Evolutionary conservation across 2,797 vertebrate species (phyloP), one percentile per base, ranked within the genome.

Genomic region (Trichosurus vulpecula): DNA sequence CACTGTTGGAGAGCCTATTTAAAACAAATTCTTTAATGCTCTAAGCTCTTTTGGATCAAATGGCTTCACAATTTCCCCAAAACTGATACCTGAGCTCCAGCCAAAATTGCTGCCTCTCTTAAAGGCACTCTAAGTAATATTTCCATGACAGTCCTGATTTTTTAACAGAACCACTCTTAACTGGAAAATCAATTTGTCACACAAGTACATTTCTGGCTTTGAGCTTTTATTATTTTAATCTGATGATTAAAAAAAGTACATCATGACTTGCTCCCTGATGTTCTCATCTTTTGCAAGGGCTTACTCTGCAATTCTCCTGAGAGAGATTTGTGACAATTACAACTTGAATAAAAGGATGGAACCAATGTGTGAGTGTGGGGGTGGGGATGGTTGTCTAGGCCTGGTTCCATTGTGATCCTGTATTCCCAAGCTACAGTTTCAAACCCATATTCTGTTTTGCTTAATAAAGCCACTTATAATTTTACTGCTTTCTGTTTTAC

Each of bases 81-180:
- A 87, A 92, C 1, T 0, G 27, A 11, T 93, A 31, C 92, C 96
- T 92, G 74, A 87, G 41, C 9, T 47, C 54, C 47, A 95, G 56
- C 51, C 54, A 61, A 94, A 87, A 92, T 6, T 0, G 22, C 8
- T 95, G n/a, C 92, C 96, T 92, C 35, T 92, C n/a, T 52, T 95
- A n/a, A 66, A 89, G 91, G 54, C 25, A 52, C 74, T 94, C 91
- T 95, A 74, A 93, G 91, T 94, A 95, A 81, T 52, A 91, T 94
- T 96, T 97, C 96, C 53, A 96, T 94, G 90, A 93, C 1, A 96
- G 96, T 94, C 51, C 35, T 97, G 51, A 92, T 95, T 51, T 94
- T 92, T 90, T 97, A 96, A 96, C 55, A 91, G 41, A 92, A 90
- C 92, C 19, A 51, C 30, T 31, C 54, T 61, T 55, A 95, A 22